Base-by-base conservation (phyloP, 2,113 vertebrate species). In the Dipodomys merriami region DNA sequence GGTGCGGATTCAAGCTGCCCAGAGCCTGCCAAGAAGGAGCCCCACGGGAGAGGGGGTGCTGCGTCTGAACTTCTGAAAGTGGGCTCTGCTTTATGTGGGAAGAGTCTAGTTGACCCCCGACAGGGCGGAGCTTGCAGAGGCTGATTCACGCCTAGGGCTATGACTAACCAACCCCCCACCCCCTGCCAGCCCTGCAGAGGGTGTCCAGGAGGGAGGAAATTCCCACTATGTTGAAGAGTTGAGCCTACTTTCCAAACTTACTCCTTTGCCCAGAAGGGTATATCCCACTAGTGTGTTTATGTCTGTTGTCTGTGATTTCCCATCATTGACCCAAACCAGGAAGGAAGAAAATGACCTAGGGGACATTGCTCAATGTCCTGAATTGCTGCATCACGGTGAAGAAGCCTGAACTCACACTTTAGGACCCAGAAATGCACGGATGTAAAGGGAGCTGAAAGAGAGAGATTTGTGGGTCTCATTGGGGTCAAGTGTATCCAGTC, bases 81-180 rank as follows among this genome's bases (percentile, higher is more conserved):
- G 6, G 25, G 76, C 27, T 20, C 53, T 3, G 1, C 83, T 95
- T 97, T 97, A 91, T 84, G 84, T 2, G 29, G 72, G 23, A 19
- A 35, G n/a, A 2, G 44, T 39, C 81, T 68, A 16, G 30, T 72
- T 6, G 83, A 89, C 69, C 91, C 86, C n/a, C 60, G 68, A 57
- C 68, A 30, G 92, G 95, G 92, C 92, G 95, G 94, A 44, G 94
- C 88, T 13, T 57, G 5, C 29, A 77, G 20, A 49, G 23, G 65
- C 83, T 95, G 96, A 96, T 88, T 95, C 94, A 95, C 0, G 27
- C 10, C 6, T 0, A 1, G 33, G 27, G 30, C 71, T 19, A n/a
- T 46, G 79, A 49, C 64, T 44, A 76, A 49, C 64, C 49, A 53
- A 5, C 53, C 53, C 53, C 53, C 12, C 53, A 13, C 53, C 16